These are phyloP conservation scores for Cyphomyrus plagiostoma DNA, from an alignment of 2,113 vertebrate genomes.

Conservation along the genomic window DNA sequence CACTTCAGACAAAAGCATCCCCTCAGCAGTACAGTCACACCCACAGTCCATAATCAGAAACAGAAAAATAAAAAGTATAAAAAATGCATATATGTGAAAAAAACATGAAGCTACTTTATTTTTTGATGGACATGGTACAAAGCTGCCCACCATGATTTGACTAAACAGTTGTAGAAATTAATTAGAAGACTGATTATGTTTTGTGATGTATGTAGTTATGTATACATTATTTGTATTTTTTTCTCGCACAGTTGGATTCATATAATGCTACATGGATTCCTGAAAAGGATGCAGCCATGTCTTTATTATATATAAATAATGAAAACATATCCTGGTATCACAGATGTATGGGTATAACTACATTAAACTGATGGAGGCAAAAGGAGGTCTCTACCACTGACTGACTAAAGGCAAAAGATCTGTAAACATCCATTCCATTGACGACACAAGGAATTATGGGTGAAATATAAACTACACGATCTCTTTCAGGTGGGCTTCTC, in stretches of 20 bases:
- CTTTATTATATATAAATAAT: conserved; percentile 39
- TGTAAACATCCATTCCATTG: conserved; percentile 44
- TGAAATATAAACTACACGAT: conserved; percentile 45
- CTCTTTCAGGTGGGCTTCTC: conserved; percentile 26
- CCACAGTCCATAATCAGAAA: background rate
- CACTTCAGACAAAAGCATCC: background rate
- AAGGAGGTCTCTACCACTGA: conserved; percentile 39
- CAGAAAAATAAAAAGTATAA: background rate
- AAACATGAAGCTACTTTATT: background rate
- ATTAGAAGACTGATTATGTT: background rate
- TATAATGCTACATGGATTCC: conserved; percentile 27
- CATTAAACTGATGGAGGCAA: conserved; percentile 54
- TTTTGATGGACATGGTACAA: background rate
- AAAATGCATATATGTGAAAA: background rate
- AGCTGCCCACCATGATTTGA: background rate
- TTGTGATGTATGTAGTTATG: background rate
- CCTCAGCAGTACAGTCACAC: background rate
- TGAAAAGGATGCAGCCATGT: conserved; percentile 40
- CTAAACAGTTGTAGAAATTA: background rate
- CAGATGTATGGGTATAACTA: conserved; percentile 55
- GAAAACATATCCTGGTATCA: conserved; percentile 55
- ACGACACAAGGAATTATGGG: conserved; percentile 49
- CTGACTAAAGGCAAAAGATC: conserved; percentile 39
- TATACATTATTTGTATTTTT: background rate
- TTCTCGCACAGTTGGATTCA: background rate